These are phyloP conservation scores for Iguana delicatissima DNA, from an alignment of 2,797 vertebrate species.

Conservation along the genomic window DNA sequence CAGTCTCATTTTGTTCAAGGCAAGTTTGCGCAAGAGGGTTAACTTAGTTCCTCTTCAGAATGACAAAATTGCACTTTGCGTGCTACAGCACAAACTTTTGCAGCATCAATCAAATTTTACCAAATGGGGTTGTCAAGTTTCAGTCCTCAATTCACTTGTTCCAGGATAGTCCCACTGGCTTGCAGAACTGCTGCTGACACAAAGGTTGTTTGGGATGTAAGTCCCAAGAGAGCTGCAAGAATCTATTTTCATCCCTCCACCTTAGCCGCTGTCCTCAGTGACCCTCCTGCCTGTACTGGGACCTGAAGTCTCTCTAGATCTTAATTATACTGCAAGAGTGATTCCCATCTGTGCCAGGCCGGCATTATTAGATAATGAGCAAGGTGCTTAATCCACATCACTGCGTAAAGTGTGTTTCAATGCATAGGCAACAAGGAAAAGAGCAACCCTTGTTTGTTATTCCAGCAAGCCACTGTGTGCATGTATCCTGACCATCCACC, in stretches of 20 bases:
- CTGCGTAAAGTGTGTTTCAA: constrained; percentile 17
- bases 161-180: not conserved
- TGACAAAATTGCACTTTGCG: not conserved
- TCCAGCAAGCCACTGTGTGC: not conserved
- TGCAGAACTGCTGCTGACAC: not conserved
- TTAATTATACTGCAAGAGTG: constrained; percentile 50
- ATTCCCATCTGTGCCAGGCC: constrained; percentile 43
- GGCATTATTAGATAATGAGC: constrained; percentile 35
- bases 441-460: not conserved
- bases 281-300: not conserved
- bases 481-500: not conserved
- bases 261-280: constrained; percentile 29
- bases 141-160: not conserved
- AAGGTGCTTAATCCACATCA: constrained; percentile 44
- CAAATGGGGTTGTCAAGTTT: not conserved
- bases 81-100: not conserved
- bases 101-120: not conserved
- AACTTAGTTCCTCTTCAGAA: not conserved
- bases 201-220: constrained; percentile 4
- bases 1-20: not conserved
- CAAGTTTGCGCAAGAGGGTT: not conserved
- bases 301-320: constrained; percentile 38
- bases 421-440: not conserved
- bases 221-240: not conserved
- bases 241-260: constrained; percentile 28